phyloP scores from a whole-genome alignment of 1,140 invertebrate genomes.

The Phymastichus coffea region DNA sequence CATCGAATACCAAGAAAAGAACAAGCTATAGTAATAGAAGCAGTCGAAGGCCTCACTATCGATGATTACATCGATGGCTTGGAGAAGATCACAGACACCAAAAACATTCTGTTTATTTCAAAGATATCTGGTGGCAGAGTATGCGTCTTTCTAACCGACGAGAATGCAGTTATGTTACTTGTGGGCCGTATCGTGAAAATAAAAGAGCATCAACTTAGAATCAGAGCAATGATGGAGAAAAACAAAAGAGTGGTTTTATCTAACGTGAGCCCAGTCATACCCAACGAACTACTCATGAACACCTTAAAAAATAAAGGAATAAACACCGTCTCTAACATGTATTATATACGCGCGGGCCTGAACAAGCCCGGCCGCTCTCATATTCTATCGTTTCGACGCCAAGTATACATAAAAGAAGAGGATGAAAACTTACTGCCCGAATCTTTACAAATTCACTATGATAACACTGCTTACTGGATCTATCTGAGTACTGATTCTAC shows the following conservation, averaged over 20 bases:
- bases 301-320: neutral
- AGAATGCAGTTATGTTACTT: neutral
- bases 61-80: constrained; percentile 7
- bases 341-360: neutral
- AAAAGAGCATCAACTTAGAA: too few relatives aligned
- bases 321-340: neutral
- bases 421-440: too few relatives aligned
- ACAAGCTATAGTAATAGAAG: too few relatives aligned
- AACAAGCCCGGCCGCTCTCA: neutral
- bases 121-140: neutral
- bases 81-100: neutral
- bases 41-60: neutral
- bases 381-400: neutral
- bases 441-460: too few relatives aligned
- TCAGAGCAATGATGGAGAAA: neutral
- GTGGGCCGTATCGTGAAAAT: too few relatives aligned
- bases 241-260: neutral
- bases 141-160: neutral
- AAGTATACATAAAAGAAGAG: too few relatives aligned
- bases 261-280: neutral
- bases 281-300: neutral
- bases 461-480: too few relatives aligned
- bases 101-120: neutral
- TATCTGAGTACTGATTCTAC: too few relatives aligned
- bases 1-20: too few relatives aligned